Evolutionary conservation across 1,140 invertebrate genomes (phyloP), one percentile per base, ranked within the genome.

Genomic region (Anoplolepis gracilipes): DNA sequence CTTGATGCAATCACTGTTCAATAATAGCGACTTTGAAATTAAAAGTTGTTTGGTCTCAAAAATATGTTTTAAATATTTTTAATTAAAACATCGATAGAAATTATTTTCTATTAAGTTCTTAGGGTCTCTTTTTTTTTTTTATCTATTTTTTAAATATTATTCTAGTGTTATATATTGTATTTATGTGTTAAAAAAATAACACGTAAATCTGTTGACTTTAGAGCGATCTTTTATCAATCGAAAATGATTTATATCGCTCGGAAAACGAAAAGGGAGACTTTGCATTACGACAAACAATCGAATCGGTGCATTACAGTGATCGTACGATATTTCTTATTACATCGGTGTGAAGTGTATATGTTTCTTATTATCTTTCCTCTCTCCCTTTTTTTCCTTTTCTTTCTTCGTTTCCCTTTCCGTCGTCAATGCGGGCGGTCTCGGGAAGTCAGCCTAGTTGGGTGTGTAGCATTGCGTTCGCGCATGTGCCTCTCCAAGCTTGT

Each of bases 341-440:
- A 65, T 30, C 33, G 42, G 76, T 42, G 65, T 55, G 61, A 89
- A 53, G 72, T 78, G 73, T 77, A 73, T 46, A 73, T 46, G 61
- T 65, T 65, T 79, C 76, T 79, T 69, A 53, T 53, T 53, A 64
- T 77, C 75, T 39, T 76, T 49, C 64, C 61, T 39, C 46, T 55
- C 33, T 28, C n/a, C 46, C 39, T 64, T 55, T 85, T 55, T 46
- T 7, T 13, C 5, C 28, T 39, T 67, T 11, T 65, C 55, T 42
- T 13, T 79, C 69, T 67, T 36, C 67, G 28, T 42, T 87, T 87
- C 69, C 72, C 30, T 61, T 64, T 28, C 28, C 72, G 64, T 84
- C 82, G 82, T 90, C 89, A 86, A 90, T 88, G 88, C 88, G 89
- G 88, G 89, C 89, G 89, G 89, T 90, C 89, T 79, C 42, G 55